A percentile compares a stretch with the other conserved stretches of the same genome.
Evolutionary conservation across 2,797 vertebrate genomes (phyloP).

Genomic region (Chaetodon trifasciatus): DNA sequence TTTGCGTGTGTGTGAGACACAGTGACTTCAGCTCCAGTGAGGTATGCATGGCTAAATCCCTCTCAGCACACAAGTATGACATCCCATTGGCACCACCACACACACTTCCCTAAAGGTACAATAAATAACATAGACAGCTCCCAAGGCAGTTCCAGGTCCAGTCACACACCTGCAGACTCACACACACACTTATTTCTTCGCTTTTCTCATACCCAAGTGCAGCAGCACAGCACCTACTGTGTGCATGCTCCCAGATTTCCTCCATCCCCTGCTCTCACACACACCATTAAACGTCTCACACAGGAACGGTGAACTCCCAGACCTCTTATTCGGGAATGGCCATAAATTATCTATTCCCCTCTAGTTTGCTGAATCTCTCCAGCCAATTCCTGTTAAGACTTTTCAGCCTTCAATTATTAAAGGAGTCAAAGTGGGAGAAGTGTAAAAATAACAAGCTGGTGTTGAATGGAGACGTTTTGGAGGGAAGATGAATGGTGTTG

Average conservation of each 20-base stretch:
- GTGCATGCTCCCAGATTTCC: conserved; percentile 32
- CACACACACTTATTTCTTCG: conserved; percentile 4
- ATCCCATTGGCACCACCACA: conserved; percentile 44
- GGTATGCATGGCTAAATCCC: conserved; percentile 43
- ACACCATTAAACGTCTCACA: conserved; percentile 46
- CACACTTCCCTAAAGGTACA: conserved; percentile 45
- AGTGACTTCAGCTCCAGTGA: conserved; percentile 31
- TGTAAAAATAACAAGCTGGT: conserved; percentile 66
- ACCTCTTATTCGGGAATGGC: conserved; percentile 67
- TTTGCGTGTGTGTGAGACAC: conserved; percentile 28
- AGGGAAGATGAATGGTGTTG: conserved; percentile 24
- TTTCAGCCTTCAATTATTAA: conserved; percentile 78
- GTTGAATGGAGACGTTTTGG: conserved; percentile 28
- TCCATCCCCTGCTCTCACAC: conserved; percentile 23
- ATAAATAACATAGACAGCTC: conserved; percentile 59
- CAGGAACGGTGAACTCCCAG: conserved; percentile 44
- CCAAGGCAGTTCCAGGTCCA: conserved; percentile 12
- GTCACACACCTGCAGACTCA: conserved; percentile 51
- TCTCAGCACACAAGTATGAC: conserved; percentile 48
- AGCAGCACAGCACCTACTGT: conserved; percentile 31
- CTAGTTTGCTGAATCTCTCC: conserved; percentile 53
- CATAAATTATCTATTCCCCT: conserved; percentile 80
- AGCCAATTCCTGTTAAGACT: conserved; percentile 35
- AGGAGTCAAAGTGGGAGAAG: conserved; percentile 55
- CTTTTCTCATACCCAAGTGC: conserved; percentile 8